These are phyloP conservation scores for Petrocephalus schoutedeni DNA, from an alignment of 2,797 vertebrate genomes.

Conservation along the genomic window DNA sequence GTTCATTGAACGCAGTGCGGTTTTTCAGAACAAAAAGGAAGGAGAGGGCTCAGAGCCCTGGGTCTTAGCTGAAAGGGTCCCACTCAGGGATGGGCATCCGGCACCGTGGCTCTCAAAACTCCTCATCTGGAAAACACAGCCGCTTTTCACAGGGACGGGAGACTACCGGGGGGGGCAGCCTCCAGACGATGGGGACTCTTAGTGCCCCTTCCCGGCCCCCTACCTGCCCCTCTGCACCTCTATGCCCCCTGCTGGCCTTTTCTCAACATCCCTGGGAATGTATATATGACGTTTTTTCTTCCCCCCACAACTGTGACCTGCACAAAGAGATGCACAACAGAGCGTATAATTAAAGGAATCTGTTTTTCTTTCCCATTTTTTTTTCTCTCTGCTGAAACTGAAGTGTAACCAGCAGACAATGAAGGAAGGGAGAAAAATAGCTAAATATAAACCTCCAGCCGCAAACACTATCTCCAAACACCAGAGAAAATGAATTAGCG, in stretches of 20 bases:
- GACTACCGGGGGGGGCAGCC: slow-evolving; percentile 27
- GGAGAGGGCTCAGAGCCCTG: neutral
- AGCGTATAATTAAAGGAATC: neutral
- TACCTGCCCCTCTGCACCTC: slow-evolving; percentile 17
- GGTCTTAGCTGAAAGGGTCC: neutral
- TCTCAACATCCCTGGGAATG: neutral
- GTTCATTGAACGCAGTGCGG: neutral
- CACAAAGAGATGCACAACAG: neutral
- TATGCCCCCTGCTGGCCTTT: slow-evolving; percentile 18
- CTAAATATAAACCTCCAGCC: neutral
- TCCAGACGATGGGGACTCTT: slow-evolving; percentile 53
- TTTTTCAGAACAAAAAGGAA: neutral
- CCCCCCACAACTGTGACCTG: neutral
- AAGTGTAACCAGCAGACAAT: neutral
- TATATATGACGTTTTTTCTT: neutral
- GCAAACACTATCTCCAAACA: neutral
- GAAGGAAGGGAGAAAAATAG: neutral
- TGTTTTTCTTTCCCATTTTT: neutral
- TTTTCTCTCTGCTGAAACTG: neutral
- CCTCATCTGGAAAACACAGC: slow-evolving; percentile 56
- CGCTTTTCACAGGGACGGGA: slow-evolving; percentile 47
- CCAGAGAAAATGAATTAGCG: slow-evolving; percentile 15
- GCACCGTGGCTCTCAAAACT: slow-evolving; percentile 53
- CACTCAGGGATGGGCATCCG: slow-evolving; percentile 43
- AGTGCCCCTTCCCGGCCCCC: neutral